Base-by-base conservation (phyloP, 2,113 vertebrate species). In the Hepsetus odoe region DNA sequence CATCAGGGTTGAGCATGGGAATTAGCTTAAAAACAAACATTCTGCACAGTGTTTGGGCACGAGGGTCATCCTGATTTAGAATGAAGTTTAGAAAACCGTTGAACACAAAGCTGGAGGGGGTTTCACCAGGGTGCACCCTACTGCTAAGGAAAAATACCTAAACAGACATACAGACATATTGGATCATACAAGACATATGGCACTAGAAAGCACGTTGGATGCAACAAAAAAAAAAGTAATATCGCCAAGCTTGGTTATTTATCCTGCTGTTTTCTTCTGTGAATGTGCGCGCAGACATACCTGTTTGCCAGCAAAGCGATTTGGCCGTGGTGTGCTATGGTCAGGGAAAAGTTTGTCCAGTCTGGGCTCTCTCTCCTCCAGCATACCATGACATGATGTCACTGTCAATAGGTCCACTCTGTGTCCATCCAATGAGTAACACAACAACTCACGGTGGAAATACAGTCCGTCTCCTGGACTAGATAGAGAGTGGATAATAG, bases 11-110 rank as follows among this genome's bases (percentile, higher is more conserved):
- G 81, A 99, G 94, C 95, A 99, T 98, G 46, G 98, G 98, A 67
- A 99, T 94, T 80, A 99, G 95, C 80, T 99, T 99, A 85, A 99
- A 99, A 76, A 99, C 94, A 0, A 98, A 99, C 92, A 96, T 95
- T 44, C 92, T 92, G 12, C 96, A 89, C 24, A 99, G 92, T 58
- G 90, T 91, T 38, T 96, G 94, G 11, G 98, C 96, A 0, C 97
- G 96, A 0, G 96, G 96, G 64, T 99, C 98, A 6, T 98, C 95
- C 85, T 89, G 93, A 80, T 95, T 92, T 59, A 98, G 89, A 85
- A 99, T 96, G 85, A 99, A 99, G 82, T 95, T 94, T 80, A 99
- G 90, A 87, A 99, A 99, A 46, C 97, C 98, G 0, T 98, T 99
- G 84, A 99, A 98, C 71, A 99, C 98, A 0, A 98, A 99, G 75